phyloP scores from a whole-genome alignment of 2,888 invertebrate genomes.

The Caenorhabditis japonica region DNA sequence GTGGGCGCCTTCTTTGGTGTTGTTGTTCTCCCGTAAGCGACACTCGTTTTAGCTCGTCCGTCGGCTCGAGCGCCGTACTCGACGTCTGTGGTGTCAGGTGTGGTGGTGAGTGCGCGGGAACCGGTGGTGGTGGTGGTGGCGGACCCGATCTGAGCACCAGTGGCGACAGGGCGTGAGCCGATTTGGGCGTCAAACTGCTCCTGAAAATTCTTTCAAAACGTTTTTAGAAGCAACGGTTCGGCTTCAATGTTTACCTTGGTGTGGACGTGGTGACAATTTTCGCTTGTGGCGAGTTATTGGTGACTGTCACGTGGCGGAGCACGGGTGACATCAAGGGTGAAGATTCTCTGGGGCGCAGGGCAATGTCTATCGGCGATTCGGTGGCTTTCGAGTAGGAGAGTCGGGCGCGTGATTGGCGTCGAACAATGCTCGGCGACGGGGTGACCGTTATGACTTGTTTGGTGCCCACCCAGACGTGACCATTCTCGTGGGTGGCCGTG shows the following conservation, averaged over 20 bases:
- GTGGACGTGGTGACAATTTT: constrained; percentile 17
- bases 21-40: constrained; percentile 7
- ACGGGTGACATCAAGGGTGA: constrained; percentile 32
- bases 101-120: constrained; percentile 38
- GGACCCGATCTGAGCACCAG: constrained; percentile 15
- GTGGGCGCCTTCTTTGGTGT: constrained; percentile 27
- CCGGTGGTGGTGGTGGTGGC: constrained; percentile 30
- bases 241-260: constrained; percentile 3
- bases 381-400: constrained; percentile 43
- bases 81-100: constrained; percentile 30
- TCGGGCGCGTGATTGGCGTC: constrained; percentile 24
- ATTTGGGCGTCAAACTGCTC: constrained; percentile 17
- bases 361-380: constrained; percentile 33
- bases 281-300: constrained; percentile 47
- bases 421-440: constrained; percentile 12
- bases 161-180: constrained; percentile 23
- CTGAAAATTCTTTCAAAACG: too few species aligned
- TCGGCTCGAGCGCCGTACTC: background rate
- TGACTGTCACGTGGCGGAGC: constrained; percentile 21
- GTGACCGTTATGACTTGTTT: constrained; percentile 38
- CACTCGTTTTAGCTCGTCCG: constrained; percentile 12
- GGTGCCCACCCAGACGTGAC: constrained; percentile 51
- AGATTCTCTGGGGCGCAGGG: constrained; percentile 4
- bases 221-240: background rate
- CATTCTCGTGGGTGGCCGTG: constrained; percentile 27